phyloP scores from a whole-genome alignment of 1,140 invertebrate genomes.

The Drosophila triauraria region DNA sequence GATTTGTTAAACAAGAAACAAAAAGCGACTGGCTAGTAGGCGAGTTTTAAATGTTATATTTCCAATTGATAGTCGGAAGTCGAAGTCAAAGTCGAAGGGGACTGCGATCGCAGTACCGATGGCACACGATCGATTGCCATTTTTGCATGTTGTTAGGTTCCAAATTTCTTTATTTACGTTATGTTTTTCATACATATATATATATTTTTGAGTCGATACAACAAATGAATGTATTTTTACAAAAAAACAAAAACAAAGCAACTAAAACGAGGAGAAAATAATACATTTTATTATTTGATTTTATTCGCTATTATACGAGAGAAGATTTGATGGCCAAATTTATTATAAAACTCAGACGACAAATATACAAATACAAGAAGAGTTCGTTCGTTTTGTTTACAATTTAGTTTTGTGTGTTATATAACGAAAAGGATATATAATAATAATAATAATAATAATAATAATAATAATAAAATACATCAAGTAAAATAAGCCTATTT shows the following conservation, averaged over 20 bases:
- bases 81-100: neutral
- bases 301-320: conserved; percentile 38
- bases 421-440: conserved; percentile 44
- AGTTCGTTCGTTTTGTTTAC: conserved; percentile 48
- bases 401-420: conserved; percentile 58
- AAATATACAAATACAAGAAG: conserved; percentile 32
- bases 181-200: conserved; percentile 38
- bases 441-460: conserved; percentile 36
- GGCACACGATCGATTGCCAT: conserved; percentile 57
- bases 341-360: conserved; percentile 33
- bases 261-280: conserved; percentile 1
- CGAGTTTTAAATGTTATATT: conserved; percentile 37
- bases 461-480: conserved; percentile 22
- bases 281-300: conserved; percentile 29
- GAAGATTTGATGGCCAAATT: conserved; percentile 56
- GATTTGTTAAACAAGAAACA: conserved; percentile 31
- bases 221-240: conserved; percentile 42
- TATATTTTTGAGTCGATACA: conserved; percentile 35
- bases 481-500: conserved; percentile 76
- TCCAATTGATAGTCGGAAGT: conserved; percentile 33
- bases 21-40: neutral
- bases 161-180: conserved; percentile 57
- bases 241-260: neutral
- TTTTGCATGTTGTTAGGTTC: conserved; percentile 69
- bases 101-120: conserved; percentile 30